phyloP scores from a whole-genome alignment of 1,140 invertebrate genomes.

The Diachasma alloeum region DNA sequence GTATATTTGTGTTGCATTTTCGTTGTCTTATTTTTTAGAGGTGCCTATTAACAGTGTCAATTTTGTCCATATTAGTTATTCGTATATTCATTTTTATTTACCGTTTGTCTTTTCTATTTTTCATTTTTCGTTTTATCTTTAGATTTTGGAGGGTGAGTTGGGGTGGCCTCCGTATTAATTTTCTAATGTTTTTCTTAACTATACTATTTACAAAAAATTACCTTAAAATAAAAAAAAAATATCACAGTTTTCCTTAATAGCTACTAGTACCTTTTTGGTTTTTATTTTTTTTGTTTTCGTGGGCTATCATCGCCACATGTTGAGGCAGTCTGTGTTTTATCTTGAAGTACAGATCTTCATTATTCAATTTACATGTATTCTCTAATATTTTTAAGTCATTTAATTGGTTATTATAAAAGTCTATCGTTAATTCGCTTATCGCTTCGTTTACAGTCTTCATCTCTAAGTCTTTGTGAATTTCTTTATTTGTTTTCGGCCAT shows the following conservation, averaged over 20 bases:
- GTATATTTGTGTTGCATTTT: no score
- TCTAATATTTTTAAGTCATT: background rate
- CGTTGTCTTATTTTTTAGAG: no score
- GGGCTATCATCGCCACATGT: background rate
- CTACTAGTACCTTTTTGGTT: no score
- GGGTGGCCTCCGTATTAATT: no score
- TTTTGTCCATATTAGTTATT: background rate
- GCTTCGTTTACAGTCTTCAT: background rate
- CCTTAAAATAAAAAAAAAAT: no score
- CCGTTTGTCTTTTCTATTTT: no score
- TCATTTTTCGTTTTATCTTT: no score
- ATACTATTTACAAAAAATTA: no score
- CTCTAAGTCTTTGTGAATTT: background rate
- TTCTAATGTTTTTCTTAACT: no score
- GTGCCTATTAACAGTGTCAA: background rate
- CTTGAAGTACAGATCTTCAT: background rate
- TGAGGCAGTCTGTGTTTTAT: background rate
- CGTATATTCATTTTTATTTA: background rate
- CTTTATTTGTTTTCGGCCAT: background rate
- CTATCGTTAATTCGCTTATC: background rate
- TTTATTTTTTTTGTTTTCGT: background rate
- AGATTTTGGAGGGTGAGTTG: no score
- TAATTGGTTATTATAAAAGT: background rate
- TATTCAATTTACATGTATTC: background rate
- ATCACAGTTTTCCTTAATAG: no score